A percentile compares a stretch with the other conserved stretches of the same genome.
Evolutionary conservation across 92 coral and sea anemone genomes (phyloP).

Genomic region (Phenganax marumi): DNA sequence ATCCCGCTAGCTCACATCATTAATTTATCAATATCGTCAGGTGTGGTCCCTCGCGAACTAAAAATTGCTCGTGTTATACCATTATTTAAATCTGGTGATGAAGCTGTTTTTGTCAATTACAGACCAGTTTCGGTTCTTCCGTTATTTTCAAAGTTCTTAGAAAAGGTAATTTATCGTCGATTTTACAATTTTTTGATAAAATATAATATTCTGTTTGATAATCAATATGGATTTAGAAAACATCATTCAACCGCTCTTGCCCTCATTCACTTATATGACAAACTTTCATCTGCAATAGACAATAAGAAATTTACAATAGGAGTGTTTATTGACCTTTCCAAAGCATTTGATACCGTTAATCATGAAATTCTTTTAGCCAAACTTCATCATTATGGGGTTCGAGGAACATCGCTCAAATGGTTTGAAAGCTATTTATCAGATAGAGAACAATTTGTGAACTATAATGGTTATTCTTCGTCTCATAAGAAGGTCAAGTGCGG

Average conservation of each 20-base stretch:
- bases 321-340: slow-evolving; percentile 23
- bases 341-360: slow-evolving; percentile 30
- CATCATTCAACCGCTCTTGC: slow-evolving; percentile 17
- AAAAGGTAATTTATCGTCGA: too few species aligned
- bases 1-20: neutral
- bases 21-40: neutral
- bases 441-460: slow-evolving; percentile 27
- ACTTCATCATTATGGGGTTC: slow-evolving; percentile 14
- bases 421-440: slow-evolving; percentile 18
- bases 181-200: too few species aligned
- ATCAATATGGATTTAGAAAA: slow-evolving; percentile 30
- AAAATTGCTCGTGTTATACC: slow-evolving; percentile 3
- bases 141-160: neutral
- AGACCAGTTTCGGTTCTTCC: neutral
- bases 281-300: slow-evolving; percentile 3
- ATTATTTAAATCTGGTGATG: slow-evolving; percentile 9
- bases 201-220: neutral
- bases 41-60: neutral
- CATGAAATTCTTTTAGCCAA: slow-evolving; percentile 23
- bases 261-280: neutral
- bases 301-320: slow-evolving; percentile 21
- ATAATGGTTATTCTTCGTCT: neutral
- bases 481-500: slow-evolving; percentile 22
- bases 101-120: neutral
- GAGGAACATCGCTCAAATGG: slow-evolving; percentile 17